Base-by-base conservation (phyloP, 64 coral and sea anemone species). In the Porites australiensis region DNA sequence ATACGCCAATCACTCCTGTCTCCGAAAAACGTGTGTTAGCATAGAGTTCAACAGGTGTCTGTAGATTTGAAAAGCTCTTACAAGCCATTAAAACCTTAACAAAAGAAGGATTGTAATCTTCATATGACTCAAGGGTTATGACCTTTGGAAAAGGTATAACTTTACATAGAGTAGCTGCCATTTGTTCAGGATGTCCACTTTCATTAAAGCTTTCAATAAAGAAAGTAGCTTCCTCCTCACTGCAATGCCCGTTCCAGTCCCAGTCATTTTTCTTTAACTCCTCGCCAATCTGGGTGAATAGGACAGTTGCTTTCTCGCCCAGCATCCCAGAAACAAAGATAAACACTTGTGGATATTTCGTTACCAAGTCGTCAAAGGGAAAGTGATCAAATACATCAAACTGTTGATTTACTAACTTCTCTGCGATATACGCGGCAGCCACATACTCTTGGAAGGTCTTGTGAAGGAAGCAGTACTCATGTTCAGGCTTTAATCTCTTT, bases 361-460 rank as follows among this genome's bases (percentile, higher is more conserved):
- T 10, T 22, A 2, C n/a, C 15, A 70, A 19, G 3, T 8, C 19
- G 1, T 21, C 16, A 21, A 43, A 70, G 6, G 8, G 0, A 8
- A 21, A 0, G 2, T 37, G 68, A 0, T 70, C 22, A 8, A 66
- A n/a, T 5, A 48, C 11, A 47, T 67, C 49, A 16, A 57, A 21
- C 9, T 60, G 8, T 3, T 47, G 27, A 54, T 70, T 88, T 6
- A 16, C 13, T 49, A 88, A 9, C 46, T 13, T 2, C 8, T 74
- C 21, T 21, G 86, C 65, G 13, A 88, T 16, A 52, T 88, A 88
- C 14, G 70, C 5, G 1, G 86, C 86, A n/a, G 86, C 86, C 46
- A 88, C 52, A 50, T 74, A 88, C 21, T 88, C 86, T 70, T 88
- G 64, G 51, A 88, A 53, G 13, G 86, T 51, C 47, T 49, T 70